Evolutionary conservation across 2,888 invertebrate genomes (phyloP).

Genomic region (Orthonychiurus folsomi): DNA sequence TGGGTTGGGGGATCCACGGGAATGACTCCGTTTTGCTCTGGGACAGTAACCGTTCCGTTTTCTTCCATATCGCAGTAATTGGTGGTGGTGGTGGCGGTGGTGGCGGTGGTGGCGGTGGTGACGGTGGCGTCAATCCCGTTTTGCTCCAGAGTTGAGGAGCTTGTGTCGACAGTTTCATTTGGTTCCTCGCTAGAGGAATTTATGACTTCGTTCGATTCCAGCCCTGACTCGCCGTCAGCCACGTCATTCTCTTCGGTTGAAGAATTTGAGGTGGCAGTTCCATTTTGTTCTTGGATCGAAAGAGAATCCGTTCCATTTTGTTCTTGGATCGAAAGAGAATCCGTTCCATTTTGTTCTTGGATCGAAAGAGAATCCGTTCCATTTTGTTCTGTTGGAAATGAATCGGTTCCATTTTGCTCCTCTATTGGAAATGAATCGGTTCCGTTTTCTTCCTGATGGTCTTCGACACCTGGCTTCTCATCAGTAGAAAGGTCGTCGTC

Average conservation of each 20-base stretch:
- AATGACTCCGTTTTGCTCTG: no score
- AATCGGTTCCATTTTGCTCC: neutral
- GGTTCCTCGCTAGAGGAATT: no score
- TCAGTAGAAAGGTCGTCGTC: neutral
- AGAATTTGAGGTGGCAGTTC: neutral
- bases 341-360: neutral
- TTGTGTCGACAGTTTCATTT: neutral
- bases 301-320: neutral
- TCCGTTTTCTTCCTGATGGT: neutral
- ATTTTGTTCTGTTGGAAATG: neutral
- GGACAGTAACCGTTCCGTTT: no score
- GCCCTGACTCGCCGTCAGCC: neutral
- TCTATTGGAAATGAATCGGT: neutral
- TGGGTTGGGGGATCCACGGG: no score
- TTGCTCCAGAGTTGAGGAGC: neutral
- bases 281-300: neutral
- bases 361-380: neutral
- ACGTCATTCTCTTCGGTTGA: neutral
- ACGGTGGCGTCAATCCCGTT: neutral
- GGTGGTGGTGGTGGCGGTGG: neutral
- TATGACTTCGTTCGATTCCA: neutral
- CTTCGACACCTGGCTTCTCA: neutral
- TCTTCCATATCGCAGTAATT: no score
- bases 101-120: neutral
- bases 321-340: neutral